phyloP scores from a whole-genome alignment of 2,888 invertebrate genomes.

The Chrysodeixis includens region DNA sequence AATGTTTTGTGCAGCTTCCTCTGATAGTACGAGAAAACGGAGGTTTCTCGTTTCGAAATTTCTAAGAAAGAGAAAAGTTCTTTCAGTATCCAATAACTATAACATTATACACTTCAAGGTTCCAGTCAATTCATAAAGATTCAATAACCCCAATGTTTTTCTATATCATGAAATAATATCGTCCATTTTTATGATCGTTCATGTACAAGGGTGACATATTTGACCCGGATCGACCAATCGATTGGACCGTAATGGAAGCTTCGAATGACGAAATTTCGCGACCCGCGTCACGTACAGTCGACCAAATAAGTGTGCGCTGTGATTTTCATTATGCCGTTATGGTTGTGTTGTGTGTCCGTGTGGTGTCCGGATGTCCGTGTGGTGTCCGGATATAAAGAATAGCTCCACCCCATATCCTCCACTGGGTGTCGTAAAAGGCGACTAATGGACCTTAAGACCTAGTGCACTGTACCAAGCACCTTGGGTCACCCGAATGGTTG shows the following conservation, averaged over 20 bases:
- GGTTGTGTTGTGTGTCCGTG: slow-evolving; percentile 53
- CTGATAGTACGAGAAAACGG: background rate
- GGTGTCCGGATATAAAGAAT: too few species aligned
- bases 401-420: too few species aligned
- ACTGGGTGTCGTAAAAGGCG: too few species aligned
- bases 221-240: slow-evolving; percentile 64
- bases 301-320: slow-evolving; percentile 66
- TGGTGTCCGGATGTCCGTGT: too few species aligned
- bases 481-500: too few species aligned
- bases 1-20: background rate
- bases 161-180: slow-evolving; percentile 52
- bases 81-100: background rate
- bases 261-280: slow-evolving; percentile 56
- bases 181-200: slow-evolving; percentile 49
- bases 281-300: slow-evolving; percentile 66
- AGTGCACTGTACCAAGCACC: too few species aligned
- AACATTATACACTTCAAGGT: slow-evolving; percentile 11
- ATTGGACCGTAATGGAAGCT: slow-evolving; percentile 58
- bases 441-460: too few species aligned
- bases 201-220: slow-evolving; percentile 54
- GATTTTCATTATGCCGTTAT: slow-evolving; percentile 69
- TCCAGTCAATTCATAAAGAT: slow-evolving; percentile 42
- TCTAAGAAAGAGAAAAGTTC: background rate
- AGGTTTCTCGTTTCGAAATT: background rate
- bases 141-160: slow-evolving; percentile 44